These are phyloP conservation scores for Monoplex corrugatus DNA, from an alignment of 2,888 invertebrate species.

Conservation along the genomic window DNA sequence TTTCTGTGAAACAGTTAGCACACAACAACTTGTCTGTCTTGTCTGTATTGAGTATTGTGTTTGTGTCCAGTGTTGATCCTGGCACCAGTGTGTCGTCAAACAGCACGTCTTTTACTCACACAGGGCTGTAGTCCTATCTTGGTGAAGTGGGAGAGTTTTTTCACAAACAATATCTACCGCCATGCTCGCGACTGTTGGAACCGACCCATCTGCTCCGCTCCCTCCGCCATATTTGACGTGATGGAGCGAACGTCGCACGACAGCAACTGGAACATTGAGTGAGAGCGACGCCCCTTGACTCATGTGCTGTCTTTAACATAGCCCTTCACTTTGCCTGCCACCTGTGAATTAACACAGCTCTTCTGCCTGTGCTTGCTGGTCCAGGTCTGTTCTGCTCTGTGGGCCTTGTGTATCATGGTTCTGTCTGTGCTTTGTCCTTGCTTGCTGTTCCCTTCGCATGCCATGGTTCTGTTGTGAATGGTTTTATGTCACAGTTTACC, in stretches of 20 bases:
- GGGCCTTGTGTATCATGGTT: too few relatives aligned
- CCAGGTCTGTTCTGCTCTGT: too few relatives aligned
- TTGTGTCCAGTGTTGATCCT: not conserved
- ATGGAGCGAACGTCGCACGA: slow-evolving; percentile 93
- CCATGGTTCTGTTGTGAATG: too few relatives aligned
- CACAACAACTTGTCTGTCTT: too few relatives aligned
- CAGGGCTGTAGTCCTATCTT: slow-evolving; percentile 83
- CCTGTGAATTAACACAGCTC: too few relatives aligned
- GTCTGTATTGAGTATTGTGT: not conserved
- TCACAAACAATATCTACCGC: slow-evolving; percentile 94
- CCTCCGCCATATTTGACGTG: slow-evolving; percentile 92
- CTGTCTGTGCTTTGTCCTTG: too few relatives aligned
- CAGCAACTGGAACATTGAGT: slow-evolving; percentile 96
- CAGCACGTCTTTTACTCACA: not conserved
- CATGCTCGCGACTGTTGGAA: slow-evolving; percentile 97
- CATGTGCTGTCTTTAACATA: not conserved
- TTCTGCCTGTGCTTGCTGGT: too few relatives aligned
- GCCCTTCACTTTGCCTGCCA: not conserved
- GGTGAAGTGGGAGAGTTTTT: slow-evolving; percentile 84
- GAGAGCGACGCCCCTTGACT: slow-evolving; percentile 54
- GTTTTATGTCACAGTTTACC: too few relatives aligned
- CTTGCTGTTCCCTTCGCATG: too few relatives aligned
- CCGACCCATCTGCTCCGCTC: slow-evolving; percentile 95
- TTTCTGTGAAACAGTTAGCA: too few relatives aligned
- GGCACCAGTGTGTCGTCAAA: too few relatives aligned